Base-by-base conservation (phyloP, 2,797 vertebrate genomes). In the Benthosema pterotum region DNA sequence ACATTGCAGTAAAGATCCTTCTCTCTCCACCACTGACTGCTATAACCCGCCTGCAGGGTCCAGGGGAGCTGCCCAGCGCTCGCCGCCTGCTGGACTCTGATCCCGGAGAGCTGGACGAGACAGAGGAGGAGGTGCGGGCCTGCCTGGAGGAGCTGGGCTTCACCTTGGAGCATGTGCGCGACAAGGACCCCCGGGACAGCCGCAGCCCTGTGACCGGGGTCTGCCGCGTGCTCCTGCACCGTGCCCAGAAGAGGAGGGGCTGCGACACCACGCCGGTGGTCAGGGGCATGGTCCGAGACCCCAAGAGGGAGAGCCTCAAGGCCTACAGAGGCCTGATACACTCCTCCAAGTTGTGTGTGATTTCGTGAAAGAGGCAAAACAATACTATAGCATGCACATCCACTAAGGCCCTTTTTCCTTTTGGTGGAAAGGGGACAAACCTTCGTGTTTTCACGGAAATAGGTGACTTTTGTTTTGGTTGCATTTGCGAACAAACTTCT, bases 171-270 rank as follows among this genome's bases (percentile, higher is more conserved):
- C 95, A 95, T 66, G 92, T 97, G 16, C 79, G 79, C 5, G 95
- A 94, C 84, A 96, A 94, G 58, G 88, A 9, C 0, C 85, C 88
- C 15, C 88, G 82, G 52, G 91, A 93, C 0, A 89, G 92, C 4
- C 93, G 90, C 18, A 96, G 89, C 79, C 92, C 95, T 0, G 19
- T 97, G 66, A 96, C 93, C 0, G 97, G 97, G 0, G 86, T 94
- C 2, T 96, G 97, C 54, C 92, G 95, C 1, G 97, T 99, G 74
- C 76, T 98, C 70, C 72, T 95, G 66, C 96, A 98, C 74, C 83
- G 83, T 17, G 91, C 93, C 11, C 95, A 98, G 76, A 95, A 78
- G 74, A 94, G 86, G 65, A 90, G 88, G 59, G 94, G 93, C 5
- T 84, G 83, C 0, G 96, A 98, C 62, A 88, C 77, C 0, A 78